Percentiles rank a stretch among this genome's conserved stretches.
These are phyloP conservation scores for Gymnothorax javanicus DNA, from an alignment of 2,797 vertebrate species.

Conservation along the genomic window DNA sequence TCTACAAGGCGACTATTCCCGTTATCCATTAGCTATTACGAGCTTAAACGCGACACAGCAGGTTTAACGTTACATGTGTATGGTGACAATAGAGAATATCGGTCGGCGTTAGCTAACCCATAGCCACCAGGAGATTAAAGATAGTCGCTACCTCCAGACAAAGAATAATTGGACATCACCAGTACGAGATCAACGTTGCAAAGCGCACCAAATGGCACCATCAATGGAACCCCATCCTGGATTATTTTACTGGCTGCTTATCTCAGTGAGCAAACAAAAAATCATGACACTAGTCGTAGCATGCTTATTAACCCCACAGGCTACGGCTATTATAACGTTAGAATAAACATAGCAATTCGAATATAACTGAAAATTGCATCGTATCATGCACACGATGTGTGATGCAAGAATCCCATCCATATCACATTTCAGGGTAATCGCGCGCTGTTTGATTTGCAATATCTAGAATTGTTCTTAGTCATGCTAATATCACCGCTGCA, in stretches of 20 bases:
- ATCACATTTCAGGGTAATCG: background rate
- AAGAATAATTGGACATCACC: slow-evolving; percentile 49
- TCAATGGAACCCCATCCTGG: slow-evolving; percentile 28
- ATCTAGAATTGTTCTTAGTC: background rate
- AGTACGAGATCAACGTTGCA: slow-evolving; percentile 16
- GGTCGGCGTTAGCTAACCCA: background rate
- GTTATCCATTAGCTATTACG: background rate
- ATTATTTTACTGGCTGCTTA: background rate
- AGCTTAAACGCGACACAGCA: background rate
- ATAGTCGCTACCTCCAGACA: slow-evolving; percentile 39
- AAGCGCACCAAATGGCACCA: slow-evolving; percentile 43
- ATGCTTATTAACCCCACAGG: background rate
- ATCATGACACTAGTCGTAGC: background rate
- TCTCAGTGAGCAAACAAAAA: background rate
- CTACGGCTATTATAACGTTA: background rate
- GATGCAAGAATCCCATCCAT: background rate
- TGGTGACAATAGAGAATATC: background rate
- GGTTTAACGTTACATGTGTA: background rate
- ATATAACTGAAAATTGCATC: background rate
- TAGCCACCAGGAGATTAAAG: background rate
- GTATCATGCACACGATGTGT: background rate
- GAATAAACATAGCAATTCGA: background rate
- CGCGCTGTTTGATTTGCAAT: background rate
- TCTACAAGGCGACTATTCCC: background rate
- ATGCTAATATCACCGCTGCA: background rate